Base-by-base conservation (phyloP, 2,888 invertebrate species). In the Ischnus inquisitorius region DNA sequence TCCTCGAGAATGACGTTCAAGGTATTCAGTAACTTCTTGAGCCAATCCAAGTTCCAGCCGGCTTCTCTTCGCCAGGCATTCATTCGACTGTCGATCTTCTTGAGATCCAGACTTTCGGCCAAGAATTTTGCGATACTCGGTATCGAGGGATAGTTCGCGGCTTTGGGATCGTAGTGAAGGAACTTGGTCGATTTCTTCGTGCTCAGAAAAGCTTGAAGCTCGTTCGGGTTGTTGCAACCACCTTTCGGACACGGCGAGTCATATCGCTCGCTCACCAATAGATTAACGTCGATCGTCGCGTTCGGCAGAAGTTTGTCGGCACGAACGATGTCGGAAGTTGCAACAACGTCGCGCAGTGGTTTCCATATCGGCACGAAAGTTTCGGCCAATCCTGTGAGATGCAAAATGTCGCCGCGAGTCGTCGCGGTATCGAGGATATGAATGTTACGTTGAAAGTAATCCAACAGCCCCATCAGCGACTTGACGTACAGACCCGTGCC, bases 41-140 rank as follows among this genome's bases (percentile, higher is more conserved):
- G 84, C 94, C 95, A 95, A 19, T 90, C 88, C 82, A 95, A 93
- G 64, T 93, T 92, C 95, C 94, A 95, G 89, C 94, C 94, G 25
- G 94, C 93, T n/a, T 94, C 89, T 0, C 80, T 80, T 87, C 95
- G 94, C 79, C 94, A 94, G 6, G 89, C 88, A 25, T 91, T 75
- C 57, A 88, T 85, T 19, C 90, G 81, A 1, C 82, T 79, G 71
- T 85, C 85, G 74, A 92, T 91, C 48, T 86, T 85, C 14, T 89
- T 84, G 54, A 90, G 82, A 86, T 93, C 90, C 57, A 93, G 79
- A 72, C 88, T 89, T 4, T 80, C 74, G 8, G 86, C 84, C 54
- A 93, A 86, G 67, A 86, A 85, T 74, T 81, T 82, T 3, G 92
- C 88, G 65, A 92, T 88, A n/a, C 90, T 90, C 62, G 71, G 64